Percentiles rank a stretch among this genome's conserved stretches.
phyloP scores from a whole-genome alignment of 2,888 invertebrate genomes.

The Linyphia triangularis region DNA sequence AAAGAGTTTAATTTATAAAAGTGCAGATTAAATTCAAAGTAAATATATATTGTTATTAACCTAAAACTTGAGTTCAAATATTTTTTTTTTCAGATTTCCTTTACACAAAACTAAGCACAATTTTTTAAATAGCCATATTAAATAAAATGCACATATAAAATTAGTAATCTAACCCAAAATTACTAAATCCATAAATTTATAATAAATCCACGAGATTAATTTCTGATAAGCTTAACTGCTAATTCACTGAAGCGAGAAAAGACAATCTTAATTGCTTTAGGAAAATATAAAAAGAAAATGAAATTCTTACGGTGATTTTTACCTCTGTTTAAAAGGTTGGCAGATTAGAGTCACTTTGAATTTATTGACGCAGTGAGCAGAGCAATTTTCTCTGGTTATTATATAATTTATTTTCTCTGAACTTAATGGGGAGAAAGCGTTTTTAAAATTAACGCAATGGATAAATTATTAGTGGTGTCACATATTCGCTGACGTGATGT shows the following conservation, averaged over 20 bases:
- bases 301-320: conserved; percentile 28
- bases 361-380: no score
- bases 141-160: no score
- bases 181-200: conserved; percentile 31
- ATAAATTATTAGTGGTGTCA: neutral
- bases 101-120: no score
- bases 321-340: neutral
- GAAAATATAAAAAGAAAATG: conserved; percentile 54
- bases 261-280: conserved; percentile 64
- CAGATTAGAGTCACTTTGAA: no score
- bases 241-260: conserved; percentile 31
- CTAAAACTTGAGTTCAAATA: no score
- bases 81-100: neutral
- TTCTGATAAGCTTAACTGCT: conserved; percentile 45
- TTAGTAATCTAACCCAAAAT: neutral
- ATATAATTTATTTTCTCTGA: conserved; percentile 56
- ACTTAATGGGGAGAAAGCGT: conserved; percentile 28
- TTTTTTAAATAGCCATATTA: no score
- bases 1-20: no score
- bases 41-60: no score
- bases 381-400: conserved; percentile 19
- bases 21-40: no score
- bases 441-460: conserved; percentile 15
- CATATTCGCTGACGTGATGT: no score
- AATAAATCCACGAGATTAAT: conserved; percentile 38